These are phyloP conservation scores for Megalops atlanticus DNA, from an alignment of 2,113 vertebrate genomes.

Conservation along the genomic window DNA sequence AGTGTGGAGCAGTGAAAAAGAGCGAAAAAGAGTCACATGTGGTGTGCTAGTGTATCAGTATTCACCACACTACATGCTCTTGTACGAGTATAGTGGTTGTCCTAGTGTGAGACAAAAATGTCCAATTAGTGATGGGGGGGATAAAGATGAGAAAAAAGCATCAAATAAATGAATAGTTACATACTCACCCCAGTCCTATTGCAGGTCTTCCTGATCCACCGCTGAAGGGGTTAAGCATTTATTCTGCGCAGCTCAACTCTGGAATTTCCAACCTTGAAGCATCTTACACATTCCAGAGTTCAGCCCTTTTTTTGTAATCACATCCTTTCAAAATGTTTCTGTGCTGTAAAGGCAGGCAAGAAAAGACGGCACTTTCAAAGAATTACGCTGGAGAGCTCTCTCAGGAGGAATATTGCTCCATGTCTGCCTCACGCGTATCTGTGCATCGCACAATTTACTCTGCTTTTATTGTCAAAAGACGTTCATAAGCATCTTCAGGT, in stretches of 20 bases:
- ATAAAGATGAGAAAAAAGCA: not conserved
- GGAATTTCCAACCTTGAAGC: conserved; percentile 24
- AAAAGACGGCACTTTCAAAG: conserved; percentile 39
- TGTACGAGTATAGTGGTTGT: too few species aligned
- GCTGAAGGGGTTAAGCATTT: not conserved
- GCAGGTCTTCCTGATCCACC: too few species aligned
- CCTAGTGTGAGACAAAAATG: too few species aligned
- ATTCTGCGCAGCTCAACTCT: not conserved
- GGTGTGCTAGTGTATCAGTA: too few species aligned
- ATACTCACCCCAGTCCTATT: too few species aligned
- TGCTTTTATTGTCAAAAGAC: too few species aligned
- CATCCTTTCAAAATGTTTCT: conserved; percentile 39
- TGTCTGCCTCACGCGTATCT: not conserved
- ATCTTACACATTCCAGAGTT: conserved; percentile 38
- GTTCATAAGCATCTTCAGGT: not conserved
- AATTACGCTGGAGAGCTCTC: conserved; percentile 26
- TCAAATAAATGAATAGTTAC: too few species aligned
- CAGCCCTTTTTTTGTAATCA: conserved; percentile 46
- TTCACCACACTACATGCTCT: too few species aligned
- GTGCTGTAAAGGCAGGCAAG: conserved; percentile 27
- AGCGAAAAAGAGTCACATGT: too few species aligned
- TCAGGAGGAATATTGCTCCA: conserved; percentile 22
- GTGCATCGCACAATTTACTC: too few species aligned
- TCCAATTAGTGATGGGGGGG: too few species aligned
- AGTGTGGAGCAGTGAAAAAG: not conserved